Percentiles rank a stretch among this genome's conserved stretches.
These are phyloP conservation scores for Ursus arctos DNA, from an alignment of 2,113 vertebrate genomes.

Conservation along the genomic window DNA sequence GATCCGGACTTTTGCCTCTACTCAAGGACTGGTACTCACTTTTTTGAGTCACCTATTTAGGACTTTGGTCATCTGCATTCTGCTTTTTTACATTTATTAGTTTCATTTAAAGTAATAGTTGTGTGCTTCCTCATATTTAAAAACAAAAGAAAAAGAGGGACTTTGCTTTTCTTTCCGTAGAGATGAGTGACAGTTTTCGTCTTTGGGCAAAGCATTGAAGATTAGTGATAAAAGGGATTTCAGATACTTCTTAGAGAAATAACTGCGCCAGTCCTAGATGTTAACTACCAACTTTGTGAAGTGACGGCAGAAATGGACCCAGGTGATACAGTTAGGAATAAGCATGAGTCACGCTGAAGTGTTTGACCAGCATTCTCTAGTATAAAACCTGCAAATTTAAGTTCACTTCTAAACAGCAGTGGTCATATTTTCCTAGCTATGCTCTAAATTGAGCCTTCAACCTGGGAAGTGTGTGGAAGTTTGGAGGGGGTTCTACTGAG, in stretches of 20 bases:
- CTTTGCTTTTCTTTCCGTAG: background rate
- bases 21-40: background rate
- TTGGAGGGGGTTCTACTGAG: background rate
- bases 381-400: background rate
- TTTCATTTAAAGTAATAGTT: slow-evolving; percentile 16
- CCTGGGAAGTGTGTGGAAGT: background rate
- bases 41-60: background rate
- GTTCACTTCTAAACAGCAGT: too few relatives aligned
- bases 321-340: background rate
- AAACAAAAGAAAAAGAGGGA: background rate
- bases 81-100: background rate
- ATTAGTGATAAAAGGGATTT: background rate
- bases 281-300: background rate
- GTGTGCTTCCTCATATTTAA: background rate
- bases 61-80: background rate
- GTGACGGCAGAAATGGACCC: background rate
- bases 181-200: slow-evolving; percentile 11
- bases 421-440: background rate
- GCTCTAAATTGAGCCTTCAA: background rate
- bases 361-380: background rate
- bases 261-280: background rate
- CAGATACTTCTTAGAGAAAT: background rate
- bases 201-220: background rate
- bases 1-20: background rate
- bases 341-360: background rate